Evolutionary conservation across 2,113 vertebrate species (phyloP).

Genomic region (Sapayoa aenigma): DNA sequence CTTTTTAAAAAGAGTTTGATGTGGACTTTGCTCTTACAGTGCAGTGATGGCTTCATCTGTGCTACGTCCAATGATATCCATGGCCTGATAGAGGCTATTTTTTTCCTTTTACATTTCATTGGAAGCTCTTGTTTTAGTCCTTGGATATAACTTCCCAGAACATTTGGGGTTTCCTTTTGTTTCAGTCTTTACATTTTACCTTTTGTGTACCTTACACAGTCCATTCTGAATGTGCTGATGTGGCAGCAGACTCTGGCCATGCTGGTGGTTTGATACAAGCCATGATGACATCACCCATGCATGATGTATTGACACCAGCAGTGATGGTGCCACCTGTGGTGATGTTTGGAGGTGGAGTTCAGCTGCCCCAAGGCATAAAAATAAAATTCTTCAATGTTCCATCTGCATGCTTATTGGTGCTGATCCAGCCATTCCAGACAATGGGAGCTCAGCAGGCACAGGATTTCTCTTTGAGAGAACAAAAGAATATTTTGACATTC

Average conservation of each 20-base stretch:
- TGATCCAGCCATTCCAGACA: not conserved
- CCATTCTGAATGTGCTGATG: not conserved
- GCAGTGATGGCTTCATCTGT: not conserved
- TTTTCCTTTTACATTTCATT: not conserved
- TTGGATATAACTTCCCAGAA: not conserved
- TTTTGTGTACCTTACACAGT: not conserved
- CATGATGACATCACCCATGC: not conserved
- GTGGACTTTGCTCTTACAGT: rapidly evolving
- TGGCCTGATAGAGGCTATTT: not conserved
- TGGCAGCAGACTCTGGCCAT: not conserved
- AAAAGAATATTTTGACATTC: not conserved
- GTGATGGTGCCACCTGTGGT: not conserved
- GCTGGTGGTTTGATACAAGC: not conserved
- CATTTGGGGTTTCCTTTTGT: not conserved
- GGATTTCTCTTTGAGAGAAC: not conserved
- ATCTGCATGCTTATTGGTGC: not conserved
- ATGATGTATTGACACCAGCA: not conserved
- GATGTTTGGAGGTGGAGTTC: not conserved
- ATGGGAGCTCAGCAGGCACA: not conserved
- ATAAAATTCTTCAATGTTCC: not conserved
- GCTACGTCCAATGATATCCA: rapidly evolving
- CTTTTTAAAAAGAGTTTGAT: not conserved
- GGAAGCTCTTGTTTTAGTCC: not conserved
- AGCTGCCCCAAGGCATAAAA: not conserved
- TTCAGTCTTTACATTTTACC: not conserved